These are phyloP conservation scores for Hydriomena furcata DNA, from an alignment of 2,888 invertebrate genomes.

Conservation along the genomic window DNA sequence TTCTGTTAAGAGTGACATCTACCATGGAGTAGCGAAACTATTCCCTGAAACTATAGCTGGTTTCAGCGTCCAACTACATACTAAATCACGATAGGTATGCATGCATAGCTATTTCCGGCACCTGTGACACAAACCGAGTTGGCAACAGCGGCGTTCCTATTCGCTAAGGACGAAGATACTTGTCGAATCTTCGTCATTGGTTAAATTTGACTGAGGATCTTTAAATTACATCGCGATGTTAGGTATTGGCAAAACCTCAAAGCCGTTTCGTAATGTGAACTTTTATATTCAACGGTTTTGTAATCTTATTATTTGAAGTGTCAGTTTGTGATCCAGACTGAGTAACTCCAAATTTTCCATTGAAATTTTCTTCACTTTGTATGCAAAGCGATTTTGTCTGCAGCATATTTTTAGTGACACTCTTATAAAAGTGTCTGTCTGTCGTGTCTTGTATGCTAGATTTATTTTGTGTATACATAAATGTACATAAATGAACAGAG, in stretches of 20 bases:
- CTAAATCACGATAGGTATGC: slow-evolving; percentile 11
- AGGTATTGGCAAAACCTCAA: slow-evolving; percentile 11
- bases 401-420: no score
- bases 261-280: background rate
- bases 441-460: background rate
- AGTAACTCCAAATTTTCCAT: background rate
- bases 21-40: slow-evolving; percentile 58
- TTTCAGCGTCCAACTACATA: slow-evolving; percentile 31
- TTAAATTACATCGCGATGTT: slow-evolving; percentile 3
- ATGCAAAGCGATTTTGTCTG: no score
- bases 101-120: slow-evolving; percentile 63
- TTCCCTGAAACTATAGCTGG: slow-evolving; percentile 38
- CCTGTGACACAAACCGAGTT: slow-evolving; percentile 63
- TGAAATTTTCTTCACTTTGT: no score
- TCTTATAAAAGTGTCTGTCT: background rate
- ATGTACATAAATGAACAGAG: no score
- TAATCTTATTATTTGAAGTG: no score
- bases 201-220: slow-evolving; percentile 34
- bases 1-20: slow-evolving; percentile 57
- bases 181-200: slow-evolving; percentile 44
- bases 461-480: no score
- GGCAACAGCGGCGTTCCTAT: slow-evolving; percentile 63
- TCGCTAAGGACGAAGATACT: slow-evolving; percentile 67
- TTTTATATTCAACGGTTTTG: background rate
- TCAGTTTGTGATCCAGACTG: background rate